A percentile compares a stretch with the other conserved stretches of the same genome.
Conservation (phyloP, 1,140 invertebrate genomes). For the Drosophila pruinosa region DNA sequence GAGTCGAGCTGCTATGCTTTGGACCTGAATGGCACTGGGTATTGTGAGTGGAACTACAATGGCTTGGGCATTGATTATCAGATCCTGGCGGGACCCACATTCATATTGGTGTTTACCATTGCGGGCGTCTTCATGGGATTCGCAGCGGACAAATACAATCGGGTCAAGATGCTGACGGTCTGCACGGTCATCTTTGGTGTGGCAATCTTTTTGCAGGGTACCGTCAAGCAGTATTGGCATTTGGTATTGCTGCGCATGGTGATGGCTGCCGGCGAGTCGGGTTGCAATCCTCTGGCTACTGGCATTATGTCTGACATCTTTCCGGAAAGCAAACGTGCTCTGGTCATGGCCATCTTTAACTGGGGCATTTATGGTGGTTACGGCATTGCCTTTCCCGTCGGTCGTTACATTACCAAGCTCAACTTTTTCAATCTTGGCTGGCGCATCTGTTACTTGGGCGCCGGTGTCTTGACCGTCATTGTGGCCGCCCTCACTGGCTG, state of each 20-base stretch:
- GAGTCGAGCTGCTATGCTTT: slow-evolving; percentile 86
- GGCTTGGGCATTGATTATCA: slow-evolving; percentile 96
- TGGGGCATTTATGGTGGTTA: slow-evolving; percentile 98
- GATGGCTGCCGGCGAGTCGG: slow-evolving; percentile 93
- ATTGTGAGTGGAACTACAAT: slow-evolving; percentile 96
- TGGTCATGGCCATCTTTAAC: slow-evolving; percentile 96
- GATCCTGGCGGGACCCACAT: slow-evolving; percentile 94
- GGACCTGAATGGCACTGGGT: slow-evolving; percentile 87
- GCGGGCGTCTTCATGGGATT: slow-evolving; percentile 93
- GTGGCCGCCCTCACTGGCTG: slow-evolving; percentile 89
- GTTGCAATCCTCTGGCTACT: slow-evolving; percentile 94
- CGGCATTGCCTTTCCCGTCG: slow-evolving; percentile 95
- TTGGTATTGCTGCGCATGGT: slow-evolving; percentile 93
- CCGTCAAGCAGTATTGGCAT: slow-evolving; percentile 95
- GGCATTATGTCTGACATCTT: slow-evolving; percentile 93
- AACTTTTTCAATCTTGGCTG: slow-evolving; percentile 93
- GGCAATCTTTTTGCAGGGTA: slow-evolving; percentile 92
- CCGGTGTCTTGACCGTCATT: slow-evolving; percentile 91
- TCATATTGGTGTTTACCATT: slow-evolving; percentile 95
- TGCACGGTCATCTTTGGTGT: slow-evolving; percentile 92
- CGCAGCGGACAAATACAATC: slow-evolving; percentile 91
- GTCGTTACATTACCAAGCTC: slow-evolving; percentile 91
- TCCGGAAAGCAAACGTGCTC: slow-evolving; percentile 90
- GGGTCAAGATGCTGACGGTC: slow-evolving; percentile 89
- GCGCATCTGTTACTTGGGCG: slow-evolving; percentile 93